Base-by-base conservation (phyloP, 1,140 invertebrate genomes). In the Nixonia krombeini region DNA sequence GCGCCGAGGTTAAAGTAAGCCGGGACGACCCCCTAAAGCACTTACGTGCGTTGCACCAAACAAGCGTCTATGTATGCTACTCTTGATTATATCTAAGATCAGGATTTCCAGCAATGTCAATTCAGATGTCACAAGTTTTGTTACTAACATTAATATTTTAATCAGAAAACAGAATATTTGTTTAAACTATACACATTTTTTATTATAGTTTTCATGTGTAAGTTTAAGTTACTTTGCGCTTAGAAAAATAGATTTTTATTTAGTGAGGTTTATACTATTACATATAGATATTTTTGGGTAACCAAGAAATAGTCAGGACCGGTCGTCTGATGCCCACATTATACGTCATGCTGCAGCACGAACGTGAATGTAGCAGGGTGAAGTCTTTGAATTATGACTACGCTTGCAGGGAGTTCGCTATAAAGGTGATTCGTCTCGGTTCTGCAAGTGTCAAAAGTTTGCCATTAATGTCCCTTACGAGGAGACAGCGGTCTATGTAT, bases 401-500 rank as follows among this genome's bases (percentile, higher is more conserved):
- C 58, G 35, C 71, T 70, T 72, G 59, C 72, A 66, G 70, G 65
- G 69, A 64, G 56, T 12, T 51, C 31, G 62, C 50, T 63, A 75
- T 82, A 82, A 84, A 84, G 74, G 70, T 75, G 63, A 84, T 84
- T 82, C 79, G 81, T 72, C 68, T 70, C 76, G 80, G 72, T 79
- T 80, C 75, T 79, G 81, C 80, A 80, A 82, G 81, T 82, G 78
- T 84, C 78, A 79, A 82, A 84, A 84, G 78, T 76, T 66, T 74
- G 35, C 46, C 50, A 58, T 72, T 77, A 79, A 81, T 78, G 70
- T 61, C 59, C 53, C 37, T 72, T 23, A 31, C 49, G 41, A 58
- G 37, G 31, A 61, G 67, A 66, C 57, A 57, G 49, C 47, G 16
- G 40, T 61, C 46, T 23, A 69, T 69, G 53, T 58, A 63, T 69